phyloP scores from a whole-genome alignment of 1,140 invertebrate genomes.

The Anadara kagoshimensis region DNA sequence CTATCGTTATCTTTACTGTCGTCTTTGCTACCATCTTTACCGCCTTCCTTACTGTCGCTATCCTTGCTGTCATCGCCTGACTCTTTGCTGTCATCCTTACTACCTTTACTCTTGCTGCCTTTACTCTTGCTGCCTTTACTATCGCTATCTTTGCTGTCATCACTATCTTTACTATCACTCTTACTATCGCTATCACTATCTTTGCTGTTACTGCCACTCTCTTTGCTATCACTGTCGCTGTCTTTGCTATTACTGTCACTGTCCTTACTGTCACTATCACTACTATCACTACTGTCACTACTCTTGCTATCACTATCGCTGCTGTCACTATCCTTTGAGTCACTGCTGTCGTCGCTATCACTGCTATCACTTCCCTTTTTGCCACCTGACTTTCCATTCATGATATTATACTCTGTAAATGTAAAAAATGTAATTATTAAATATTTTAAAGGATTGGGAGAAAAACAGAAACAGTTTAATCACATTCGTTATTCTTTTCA shows the following conservation, averaged over 20 bases:
- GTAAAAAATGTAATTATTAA: too few species aligned
- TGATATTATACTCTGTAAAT: too few species aligned
- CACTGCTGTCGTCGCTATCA: too few species aligned
- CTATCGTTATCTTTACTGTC: conserved; percentile 1
- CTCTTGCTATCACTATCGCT: too few species aligned
- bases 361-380: neutral
- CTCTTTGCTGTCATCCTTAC: conserved; percentile 2
- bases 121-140: neutral
- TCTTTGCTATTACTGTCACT: neutral
- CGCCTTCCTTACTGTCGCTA: conserved; percentile 11
- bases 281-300: neutral
- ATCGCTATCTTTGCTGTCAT: neutral
- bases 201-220: neutral
- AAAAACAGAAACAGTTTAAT: too few species aligned
- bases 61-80: neutral
- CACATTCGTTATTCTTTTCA: too few species aligned
- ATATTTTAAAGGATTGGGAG: too few species aligned
- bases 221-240: neutral
- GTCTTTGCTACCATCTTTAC: conserved; percentile 5
- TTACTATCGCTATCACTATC: conserved; percentile 1
- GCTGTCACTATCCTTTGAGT: too few species aligned
- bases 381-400: too few species aligned
- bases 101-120: conserved; percentile 18
- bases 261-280: neutral
- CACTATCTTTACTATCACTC: conserved; percentile 2